Evolutionary conservation across 2,797 vertebrate species (phyloP).

Genomic region (Hephaestus fuliginosus): DNA sequence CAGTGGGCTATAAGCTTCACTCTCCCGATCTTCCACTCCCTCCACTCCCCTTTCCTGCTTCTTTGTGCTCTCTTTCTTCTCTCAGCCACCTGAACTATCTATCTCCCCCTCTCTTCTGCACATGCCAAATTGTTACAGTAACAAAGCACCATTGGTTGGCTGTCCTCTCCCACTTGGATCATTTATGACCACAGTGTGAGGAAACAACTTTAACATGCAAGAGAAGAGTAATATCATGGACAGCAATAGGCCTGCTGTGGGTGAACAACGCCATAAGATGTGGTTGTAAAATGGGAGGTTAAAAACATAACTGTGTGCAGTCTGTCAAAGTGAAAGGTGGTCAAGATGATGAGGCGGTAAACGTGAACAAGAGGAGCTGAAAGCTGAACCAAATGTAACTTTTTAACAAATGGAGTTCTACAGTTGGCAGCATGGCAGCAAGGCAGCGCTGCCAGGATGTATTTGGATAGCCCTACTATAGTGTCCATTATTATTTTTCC

Average conservation of each 20-base stretch:
- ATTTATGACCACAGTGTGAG: constrained; percentile 40
- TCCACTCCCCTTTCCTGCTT: not conserved
- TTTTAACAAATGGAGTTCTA: not conserved
- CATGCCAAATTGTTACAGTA: constrained; percentile 31
- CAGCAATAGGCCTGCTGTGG: constrained; percentile 22
- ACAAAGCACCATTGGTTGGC: constrained; percentile 23
- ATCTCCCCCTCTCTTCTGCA: constrained; percentile 7
- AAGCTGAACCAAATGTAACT: constrained; percentile 24
- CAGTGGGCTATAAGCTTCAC: too few species aligned
- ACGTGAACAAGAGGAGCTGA: constrained; percentile 22
- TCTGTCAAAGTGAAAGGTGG: constrained; percentile 14
- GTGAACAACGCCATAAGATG: constrained; percentile 35
- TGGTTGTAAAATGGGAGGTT: constrained; percentile 47
- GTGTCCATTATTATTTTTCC: too few species aligned
- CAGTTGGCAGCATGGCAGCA: not conserved
- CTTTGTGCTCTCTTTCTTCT: constrained; percentile 8
- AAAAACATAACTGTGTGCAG: constrained; percentile 5
- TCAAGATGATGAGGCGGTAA: constrained; percentile 22
- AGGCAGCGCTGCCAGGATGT: not conserved
- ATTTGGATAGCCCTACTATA: not conserved
- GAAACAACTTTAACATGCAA: constrained; percentile 38
- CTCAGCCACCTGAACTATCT: constrained; percentile 12
- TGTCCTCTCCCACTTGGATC: constrained; percentile 28
- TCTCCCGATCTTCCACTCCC: constrained; percentile 10
- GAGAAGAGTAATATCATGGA: constrained; percentile 46